A percentile compares a stretch with the other conserved stretches of the same genome.
Evolutionary conservation across 2,797 vertebrate species (phyloP).

Genomic region (Macropus fuliginosus): DNA sequence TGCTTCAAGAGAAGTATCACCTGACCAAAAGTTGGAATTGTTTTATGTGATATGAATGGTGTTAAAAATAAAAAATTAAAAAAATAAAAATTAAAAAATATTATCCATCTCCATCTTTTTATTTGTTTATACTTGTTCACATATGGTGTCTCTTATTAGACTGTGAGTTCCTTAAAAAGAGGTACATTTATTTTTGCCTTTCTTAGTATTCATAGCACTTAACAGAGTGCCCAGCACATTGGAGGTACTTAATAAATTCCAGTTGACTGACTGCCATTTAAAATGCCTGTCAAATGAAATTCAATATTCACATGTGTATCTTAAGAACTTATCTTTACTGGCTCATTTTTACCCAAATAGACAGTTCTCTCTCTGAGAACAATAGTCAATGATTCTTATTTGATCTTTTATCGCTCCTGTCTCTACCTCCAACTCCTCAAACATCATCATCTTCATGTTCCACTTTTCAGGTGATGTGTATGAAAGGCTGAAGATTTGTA

Average conservation of each 20-base stretch:
- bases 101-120: too few species aligned
- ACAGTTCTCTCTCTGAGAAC: background rate
- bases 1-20: too few species aligned
- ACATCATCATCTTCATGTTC: background rate
- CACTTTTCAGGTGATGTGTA: background rate
- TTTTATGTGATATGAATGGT: too few species aligned
- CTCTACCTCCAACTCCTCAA: background rate
- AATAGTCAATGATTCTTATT: background rate
- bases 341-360: background rate
- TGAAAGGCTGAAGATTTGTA: background rate
- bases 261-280: background rate
- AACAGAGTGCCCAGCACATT: background rate
- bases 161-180: too few species aligned
- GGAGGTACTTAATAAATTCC: background rate
- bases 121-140: too few species aligned
- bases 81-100: too few species aligned
- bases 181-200: too few species aligned
- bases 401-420: background rate
- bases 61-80: too few species aligned
- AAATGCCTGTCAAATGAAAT: background rate
- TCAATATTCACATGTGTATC: background rate
- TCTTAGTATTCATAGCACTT: background rate
- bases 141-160: too few species aligned
- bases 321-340: background rate
- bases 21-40: too few species aligned